Evolutionary conservation across 2,797 vertebrate species (phyloP), one percentile per base, ranked within the genome.

Genomic region (Meriones psammophilus): DNA sequence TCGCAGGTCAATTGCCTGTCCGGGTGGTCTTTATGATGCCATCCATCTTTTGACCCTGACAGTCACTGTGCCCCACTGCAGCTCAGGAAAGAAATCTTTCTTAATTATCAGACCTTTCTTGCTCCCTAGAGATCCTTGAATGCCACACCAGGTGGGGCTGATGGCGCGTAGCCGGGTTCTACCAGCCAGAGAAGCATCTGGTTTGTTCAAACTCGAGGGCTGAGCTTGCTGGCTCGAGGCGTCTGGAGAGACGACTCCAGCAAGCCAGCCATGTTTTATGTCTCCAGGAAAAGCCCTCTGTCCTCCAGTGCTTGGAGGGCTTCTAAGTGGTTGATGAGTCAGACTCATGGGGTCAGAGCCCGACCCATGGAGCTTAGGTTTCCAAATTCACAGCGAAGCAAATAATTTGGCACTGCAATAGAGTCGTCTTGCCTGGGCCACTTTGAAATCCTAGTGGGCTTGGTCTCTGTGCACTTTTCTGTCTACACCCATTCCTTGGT

Each of bases 21-120:
- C 88, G 94, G 97, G 93, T 97, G 96, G 96, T 95, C 97, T 97
- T 98, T 97, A 97, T 97, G 94, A 97, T 97, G 91, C 33, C 83
- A 97, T 97, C 83, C 92, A 88, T 97, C 95, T 95, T 95, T 91
- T 66, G 76, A 89, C 84, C 71, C 94, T 95, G 97, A 97, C 97
- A 97, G 93, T 97, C 97, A 94, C 93, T 89, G 83, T 97, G 97
- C 96, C 93, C 96, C 91, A 89, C 74, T 81, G 81, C 42, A 39
- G 91, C 91, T 96, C 94, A 83, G 94, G 94, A 96, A 96, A 97
- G 89, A 95, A 95, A 97, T 97, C 96, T 91, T 97, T 97, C 97
- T 97, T 97, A 97, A 97, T 97, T 97, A 97, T 94, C 78, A 96
- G 93, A 18, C 86, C 96, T 97, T 97, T 94, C 97, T 95, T 71